These are phyloP conservation scores for Parnassius apollo DNA, from an alignment of 2,888 invertebrate genomes.

Conservation along the genomic window DNA sequence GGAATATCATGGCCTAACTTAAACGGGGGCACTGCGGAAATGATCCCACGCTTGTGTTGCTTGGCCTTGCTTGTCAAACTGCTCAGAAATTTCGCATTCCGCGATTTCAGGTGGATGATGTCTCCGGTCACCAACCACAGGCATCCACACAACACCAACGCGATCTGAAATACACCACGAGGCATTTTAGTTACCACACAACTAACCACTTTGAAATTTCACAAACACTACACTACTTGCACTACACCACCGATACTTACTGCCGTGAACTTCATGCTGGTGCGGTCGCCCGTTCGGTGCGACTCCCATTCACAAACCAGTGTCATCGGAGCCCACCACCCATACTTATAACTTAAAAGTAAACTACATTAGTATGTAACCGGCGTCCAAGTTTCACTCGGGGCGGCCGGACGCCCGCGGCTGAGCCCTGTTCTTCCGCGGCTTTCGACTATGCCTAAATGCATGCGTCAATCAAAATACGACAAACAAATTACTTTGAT, in stretches of 20 bases:
- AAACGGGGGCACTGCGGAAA: slow-evolving; percentile 67
- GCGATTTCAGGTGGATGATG: slow-evolving; percentile 53
- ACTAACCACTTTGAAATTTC: slow-evolving; percentile 32
- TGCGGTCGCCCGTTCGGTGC: slow-evolving; percentile 61
- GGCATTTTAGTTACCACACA: slow-evolving; percentile 44
- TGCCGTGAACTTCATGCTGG: slow-evolving; percentile 56
- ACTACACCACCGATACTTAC: slow-evolving; percentile 53
- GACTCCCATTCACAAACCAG: slow-evolving; percentile 55
- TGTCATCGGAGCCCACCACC: slow-evolving; percentile 50
- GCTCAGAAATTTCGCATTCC: slow-evolving; percentile 56
- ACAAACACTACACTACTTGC: slow-evolving; percentile 31
- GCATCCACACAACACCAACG: slow-evolving; percentile 60
- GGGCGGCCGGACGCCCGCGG: slow-evolving; percentile 62
- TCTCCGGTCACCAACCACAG: slow-evolving; percentile 52
- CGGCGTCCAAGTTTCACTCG: slow-evolving; percentile 64
- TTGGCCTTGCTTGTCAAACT: slow-evolving; percentile 48
- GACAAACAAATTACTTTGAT: slow-evolving; percentile 24
- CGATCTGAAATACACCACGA: slow-evolving; percentile 65
- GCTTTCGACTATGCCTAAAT: slow-evolving; percentile 64
- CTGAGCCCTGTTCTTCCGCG: slow-evolving; percentile 50
- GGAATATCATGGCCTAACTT: slow-evolving; percentile 76
- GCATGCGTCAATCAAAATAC: slow-evolving; percentile 33
- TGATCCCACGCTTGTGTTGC: slow-evolving; percentile 68
- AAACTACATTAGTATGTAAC: slow-evolving; percentile 66
- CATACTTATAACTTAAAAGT: slow-evolving; percentile 73